These are phyloP conservation scores for Acrocephalus kingi DNA, from an alignment of 2,113 vertebrate genomes.

Conservation along the genomic window DNA sequence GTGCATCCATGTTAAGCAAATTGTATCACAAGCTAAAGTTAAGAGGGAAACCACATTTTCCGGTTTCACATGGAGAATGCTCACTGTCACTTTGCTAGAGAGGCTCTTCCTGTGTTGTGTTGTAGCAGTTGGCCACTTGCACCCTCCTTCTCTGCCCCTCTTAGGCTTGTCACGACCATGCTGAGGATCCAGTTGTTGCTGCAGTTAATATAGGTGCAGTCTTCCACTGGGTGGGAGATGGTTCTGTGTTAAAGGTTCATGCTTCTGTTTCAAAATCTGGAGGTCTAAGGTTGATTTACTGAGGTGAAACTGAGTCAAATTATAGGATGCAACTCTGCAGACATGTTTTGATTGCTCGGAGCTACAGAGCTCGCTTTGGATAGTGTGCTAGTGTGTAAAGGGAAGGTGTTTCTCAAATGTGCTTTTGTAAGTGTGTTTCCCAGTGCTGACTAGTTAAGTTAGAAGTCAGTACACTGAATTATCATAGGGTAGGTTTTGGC, in stretches of 20 bases:
- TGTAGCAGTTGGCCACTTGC: not conserved
- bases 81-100: not conserved
- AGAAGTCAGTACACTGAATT: not conserved
- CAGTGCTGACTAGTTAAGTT: not conserved
- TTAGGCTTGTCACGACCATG: accelerated
- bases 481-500: not conserved
- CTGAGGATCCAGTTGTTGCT: not conserved
- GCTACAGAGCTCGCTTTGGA: not conserved
- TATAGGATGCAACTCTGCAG: accelerated
- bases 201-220: not conserved
- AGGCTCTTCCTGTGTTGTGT: not conserved
- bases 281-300: not conserved
- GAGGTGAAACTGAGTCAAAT: not conserved
- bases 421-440: not conserved
- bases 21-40: not conserved
- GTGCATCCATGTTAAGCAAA: not conserved
- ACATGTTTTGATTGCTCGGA: not conserved
- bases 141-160: not conserved
- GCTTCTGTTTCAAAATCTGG: not conserved
- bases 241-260: not conserved
- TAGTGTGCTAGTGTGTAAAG: not conserved
- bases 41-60: not conserved
- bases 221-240: not conserved
- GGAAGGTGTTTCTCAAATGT: not conserved
- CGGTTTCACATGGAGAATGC: accelerated